These are phyloP conservation scores for Schizopygopsis malacanthus DNA, from an alignment of 2,797 vertebrate species.

Conservation along the genomic window DNA sequence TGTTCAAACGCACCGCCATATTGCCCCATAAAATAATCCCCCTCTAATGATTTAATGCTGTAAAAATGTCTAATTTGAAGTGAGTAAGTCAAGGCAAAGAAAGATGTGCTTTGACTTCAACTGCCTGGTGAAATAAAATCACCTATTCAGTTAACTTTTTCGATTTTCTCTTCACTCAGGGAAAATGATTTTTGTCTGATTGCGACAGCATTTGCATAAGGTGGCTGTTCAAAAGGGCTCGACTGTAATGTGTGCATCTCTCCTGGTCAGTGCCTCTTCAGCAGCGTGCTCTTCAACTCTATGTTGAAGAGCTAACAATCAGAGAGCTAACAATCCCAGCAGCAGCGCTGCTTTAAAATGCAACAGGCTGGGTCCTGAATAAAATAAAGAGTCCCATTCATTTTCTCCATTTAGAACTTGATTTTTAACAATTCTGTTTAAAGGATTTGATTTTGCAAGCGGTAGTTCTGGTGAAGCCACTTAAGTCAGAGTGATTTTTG, in stretches of 20 bases:
- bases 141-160: constrained; percentile 43
- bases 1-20: constrained; percentile 46
- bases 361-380: constrained; percentile 33
- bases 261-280: constrained; percentile 32
- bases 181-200: constrained; percentile 57
- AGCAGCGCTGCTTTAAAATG: constrained; percentile 48
- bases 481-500: background rate
- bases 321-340: constrained; percentile 26
- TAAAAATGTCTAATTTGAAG: constrained; percentile 43
- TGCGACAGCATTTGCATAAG: constrained; percentile 60
- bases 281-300: constrained; percentile 21
- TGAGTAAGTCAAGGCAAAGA: constrained; percentile 23
- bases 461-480: background rate
- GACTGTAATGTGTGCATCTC: constrained; percentile 46
- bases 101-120: constrained; percentile 30
- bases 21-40: constrained; percentile 31
- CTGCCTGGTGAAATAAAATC: constrained; percentile 39
- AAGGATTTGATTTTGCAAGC: background rate
- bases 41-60: constrained; percentile 33
- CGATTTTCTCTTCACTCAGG: constrained; percentile 58
- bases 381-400: background rate
- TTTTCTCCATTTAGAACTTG: background rate
- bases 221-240: constrained; percentile 54
- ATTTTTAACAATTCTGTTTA: background rate
- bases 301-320: constrained; percentile 52